Base-by-base conservation (phyloP, 2,113 vertebrate species). In the Ondatra zibethicus region DNA sequence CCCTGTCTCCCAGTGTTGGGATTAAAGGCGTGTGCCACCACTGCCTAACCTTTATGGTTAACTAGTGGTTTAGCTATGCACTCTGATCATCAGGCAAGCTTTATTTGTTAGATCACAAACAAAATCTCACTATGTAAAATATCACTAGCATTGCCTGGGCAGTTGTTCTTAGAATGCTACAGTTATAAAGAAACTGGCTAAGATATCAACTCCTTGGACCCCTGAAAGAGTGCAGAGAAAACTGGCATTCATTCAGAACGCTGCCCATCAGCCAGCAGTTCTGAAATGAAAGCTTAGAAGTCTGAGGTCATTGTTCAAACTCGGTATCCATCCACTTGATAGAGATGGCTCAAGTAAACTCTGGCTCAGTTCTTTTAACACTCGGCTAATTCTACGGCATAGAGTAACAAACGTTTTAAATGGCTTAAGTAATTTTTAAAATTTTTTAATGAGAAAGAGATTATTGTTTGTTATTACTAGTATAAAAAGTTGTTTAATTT, bases 391-490 rank as follows among this genome's bases (percentile, higher is more conserved):
- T 93, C 25, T 77, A 92, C 77, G 31, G 80, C 36, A 27, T 58
- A 58, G 8, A 39, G 55, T 39, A 58, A 82, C 11, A 58, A 61
- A 58, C 36, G 14, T 82, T 25, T 39, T 36, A 89, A 86, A 75
- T 63, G 6, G 36, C 90, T 65, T 94, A 36, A 92, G 42, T 75
- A 36, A 55, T 39, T 77, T 95, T 77, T 66, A 91, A 92, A 76
- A 13, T 58, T 81, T 78, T 85, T 19, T 33, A 72, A 92, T 81
- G 77, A 7, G 16, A 91, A 66, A 9, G 13, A 3, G 25, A 88
- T 78, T 63, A 17, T 29, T 66, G 10, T n/a, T 72, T 88, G n/a
- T 25, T 88, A 88, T 29, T 80, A 89, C 47, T 63, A 85, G 17
- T 39, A 25, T 5, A 94, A 94, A 87, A 70, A 45, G 5, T 93